Conservation (phyloP, 2,113 vertebrate species). For the Rhea pennata region DNA sequence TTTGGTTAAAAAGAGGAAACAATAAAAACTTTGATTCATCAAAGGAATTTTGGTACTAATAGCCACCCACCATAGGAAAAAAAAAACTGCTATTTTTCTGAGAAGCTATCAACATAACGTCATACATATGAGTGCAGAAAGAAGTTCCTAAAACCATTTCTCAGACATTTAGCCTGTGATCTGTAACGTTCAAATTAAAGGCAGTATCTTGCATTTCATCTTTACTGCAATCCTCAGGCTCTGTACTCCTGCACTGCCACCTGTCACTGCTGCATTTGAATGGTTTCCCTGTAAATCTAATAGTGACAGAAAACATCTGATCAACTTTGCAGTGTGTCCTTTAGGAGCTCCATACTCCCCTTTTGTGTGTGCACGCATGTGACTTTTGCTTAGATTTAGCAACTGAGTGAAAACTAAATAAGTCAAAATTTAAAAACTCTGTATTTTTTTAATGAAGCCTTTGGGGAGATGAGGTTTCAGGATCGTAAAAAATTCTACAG, state of each 20-base stretch:
- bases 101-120: background rate
- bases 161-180: background rate
- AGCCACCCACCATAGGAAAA: background rate
- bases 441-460: background rate
- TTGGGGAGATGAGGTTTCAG: background rate
- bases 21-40: background rate
- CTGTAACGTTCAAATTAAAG: background rate
- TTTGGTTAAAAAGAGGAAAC: background rate
- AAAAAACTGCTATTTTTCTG: background rate
- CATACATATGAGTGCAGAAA: background rate
- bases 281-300: background rate
- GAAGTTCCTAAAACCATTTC: background rate
- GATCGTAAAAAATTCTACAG: background rate
- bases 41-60: background rate
- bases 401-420: background rate
- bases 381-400: background rate
- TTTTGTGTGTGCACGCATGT: accelerated
- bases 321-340: background rate
- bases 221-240: background rate
- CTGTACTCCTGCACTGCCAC: background rate
- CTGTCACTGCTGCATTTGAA: accelerated
- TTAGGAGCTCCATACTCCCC: background rate
- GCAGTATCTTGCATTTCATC: background rate
- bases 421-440: background rate
- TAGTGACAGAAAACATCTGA: background rate